A percentile compares a stretch with the other conserved stretches of the same genome.
Conservation (phyloP, 2,888 invertebrate genomes). For the Cataglyphis rosenhaueri region DNA sequence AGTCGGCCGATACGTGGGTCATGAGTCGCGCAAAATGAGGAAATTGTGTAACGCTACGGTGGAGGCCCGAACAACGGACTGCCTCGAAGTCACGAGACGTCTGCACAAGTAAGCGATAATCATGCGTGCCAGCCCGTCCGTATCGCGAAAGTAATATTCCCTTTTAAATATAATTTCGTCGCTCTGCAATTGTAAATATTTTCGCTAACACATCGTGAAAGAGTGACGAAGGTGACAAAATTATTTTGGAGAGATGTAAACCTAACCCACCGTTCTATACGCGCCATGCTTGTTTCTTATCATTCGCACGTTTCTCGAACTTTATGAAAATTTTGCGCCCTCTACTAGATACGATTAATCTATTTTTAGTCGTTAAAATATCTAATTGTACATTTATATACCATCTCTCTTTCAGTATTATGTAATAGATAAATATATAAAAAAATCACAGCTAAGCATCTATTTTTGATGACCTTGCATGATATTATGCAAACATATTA, state of each 20-base stretch:
- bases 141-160: neutral
- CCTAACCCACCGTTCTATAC: constrained; percentile 18
- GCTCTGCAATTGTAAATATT: neutral
- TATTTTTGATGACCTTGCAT: constrained; percentile 16
- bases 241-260: neutral
- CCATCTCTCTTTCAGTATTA: neutral
- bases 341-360: neutral
- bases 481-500: neutral
- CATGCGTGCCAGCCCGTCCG: neutral
- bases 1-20: constrained; percentile 78
- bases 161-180: neutral
- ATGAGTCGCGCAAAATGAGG: constrained; percentile 87
- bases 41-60: constrained; percentile 86
- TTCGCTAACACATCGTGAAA: neutral
- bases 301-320: constrained; percentile 13
- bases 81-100: constrained; percentile 87
- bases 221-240: neutral
- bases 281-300: constrained; percentile 42
- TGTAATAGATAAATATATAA: neutral
- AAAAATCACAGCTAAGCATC: neutral
- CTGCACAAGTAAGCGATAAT: constrained; percentile 86
- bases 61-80: constrained; percentile 86
- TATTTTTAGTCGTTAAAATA: neutral
- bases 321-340: neutral
- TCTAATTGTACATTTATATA: neutral